phyloP scores from a whole-genome alignment of 2,113 vertebrate species.

The Amblyopsis rosae region DNA sequence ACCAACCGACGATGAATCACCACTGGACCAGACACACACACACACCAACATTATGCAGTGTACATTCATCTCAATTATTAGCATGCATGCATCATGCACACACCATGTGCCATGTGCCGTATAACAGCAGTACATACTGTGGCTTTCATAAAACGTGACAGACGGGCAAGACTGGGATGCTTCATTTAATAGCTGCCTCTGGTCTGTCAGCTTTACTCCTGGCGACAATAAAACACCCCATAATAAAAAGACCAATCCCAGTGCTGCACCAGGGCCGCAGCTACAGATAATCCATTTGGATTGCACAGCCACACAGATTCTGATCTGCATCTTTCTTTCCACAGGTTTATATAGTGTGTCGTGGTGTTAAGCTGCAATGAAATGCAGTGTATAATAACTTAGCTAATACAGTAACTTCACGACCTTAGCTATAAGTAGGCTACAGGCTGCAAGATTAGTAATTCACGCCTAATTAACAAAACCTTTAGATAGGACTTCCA shows the following conservation, averaged over 20 bases:
- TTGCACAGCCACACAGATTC: slow-evolving; percentile 54
- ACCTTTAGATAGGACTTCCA: slow-evolving; percentile 33
- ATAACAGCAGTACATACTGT: slow-evolving; percentile 26
- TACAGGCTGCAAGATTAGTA: slow-evolving; percentile 45
- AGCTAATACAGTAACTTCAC: slow-evolving; percentile 49
- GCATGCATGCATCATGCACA: slow-evolving; percentile 5
- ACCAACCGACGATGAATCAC: slow-evolving; percentile 52
- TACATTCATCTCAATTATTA: too few species aligned
- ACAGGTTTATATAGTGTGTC: slow-evolving; percentile 60
- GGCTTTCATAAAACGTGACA: slow-evolving; percentile 62
- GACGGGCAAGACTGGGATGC: slow-evolving; percentile 60
- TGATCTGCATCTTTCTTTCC: slow-evolving; percentile 66
- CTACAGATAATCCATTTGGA: slow-evolving; percentile 75
- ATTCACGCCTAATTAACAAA: slow-evolving; percentile 54
- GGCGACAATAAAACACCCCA: slow-evolving; percentile 79
- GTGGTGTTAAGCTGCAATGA: slow-evolving; percentile 54
- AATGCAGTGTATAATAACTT: slow-evolving; percentile 44
- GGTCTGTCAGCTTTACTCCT: slow-evolving; percentile 74
- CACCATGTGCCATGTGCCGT: slow-evolving; percentile 11
- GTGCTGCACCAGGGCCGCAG: slow-evolving; percentile 67
- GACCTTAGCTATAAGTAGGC: slow-evolving; percentile 40
- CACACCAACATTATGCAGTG: slow-evolving; percentile 7
- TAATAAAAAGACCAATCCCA: slow-evolving; percentile 74
- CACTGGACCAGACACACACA: slow-evolving; percentile 48
- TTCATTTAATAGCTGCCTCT: slow-evolving; percentile 75